These are phyloP conservation scores for Leucoma salicis DNA, from an alignment of 2,888 invertebrate species.

Conservation along the genomic window DNA sequence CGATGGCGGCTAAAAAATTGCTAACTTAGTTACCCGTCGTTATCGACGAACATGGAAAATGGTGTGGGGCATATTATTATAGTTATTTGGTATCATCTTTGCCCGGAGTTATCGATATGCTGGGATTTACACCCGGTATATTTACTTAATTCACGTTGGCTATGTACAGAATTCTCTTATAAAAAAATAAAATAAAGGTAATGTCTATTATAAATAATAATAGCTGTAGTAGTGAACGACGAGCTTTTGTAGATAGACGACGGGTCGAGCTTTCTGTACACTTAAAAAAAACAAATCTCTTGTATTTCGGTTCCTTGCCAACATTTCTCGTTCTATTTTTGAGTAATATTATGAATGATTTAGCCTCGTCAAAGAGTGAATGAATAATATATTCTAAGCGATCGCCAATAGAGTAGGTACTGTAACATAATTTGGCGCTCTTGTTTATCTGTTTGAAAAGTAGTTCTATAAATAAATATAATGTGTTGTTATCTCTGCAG, in stretches of 20 bases:
- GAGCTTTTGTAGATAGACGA: slow-evolving; percentile 10
- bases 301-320: slow-evolving; percentile 24
- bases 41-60: too few relatives aligned
- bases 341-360: slow-evolving; percentile 16
- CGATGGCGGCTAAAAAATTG: too few relatives aligned
- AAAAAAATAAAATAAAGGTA: too few relatives aligned
- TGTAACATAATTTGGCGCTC: slow-evolving; percentile 21
- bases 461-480: slow-evolving; percentile 5
- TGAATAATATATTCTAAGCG: slow-evolving; percentile 22
- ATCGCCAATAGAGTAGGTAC: slow-evolving; percentile 23
- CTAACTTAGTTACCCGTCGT: too few relatives aligned
- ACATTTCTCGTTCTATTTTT: slow-evolving; percentile 26
- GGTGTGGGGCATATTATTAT: too few relatives aligned
- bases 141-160: too few relatives aligned
- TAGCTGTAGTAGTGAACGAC: slow-evolving; percentile 18
- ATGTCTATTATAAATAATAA: too few relatives aligned
- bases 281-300: slow-evolving; percentile 21
- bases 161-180: too few relatives aligned
- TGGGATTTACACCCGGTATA: too few relatives aligned
- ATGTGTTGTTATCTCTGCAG: slow-evolving; percentile 5
- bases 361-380: slow-evolving; percentile 15
- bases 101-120: too few relatives aligned
- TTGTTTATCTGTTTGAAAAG: slow-evolving; percentile 16
- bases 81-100: too few relatives aligned
- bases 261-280: slow-evolving; percentile 21